phyloP scores from a whole-genome alignment of 53 echinoderm and acorn worm genomes.

The Paelopatides confundens region DNA sequence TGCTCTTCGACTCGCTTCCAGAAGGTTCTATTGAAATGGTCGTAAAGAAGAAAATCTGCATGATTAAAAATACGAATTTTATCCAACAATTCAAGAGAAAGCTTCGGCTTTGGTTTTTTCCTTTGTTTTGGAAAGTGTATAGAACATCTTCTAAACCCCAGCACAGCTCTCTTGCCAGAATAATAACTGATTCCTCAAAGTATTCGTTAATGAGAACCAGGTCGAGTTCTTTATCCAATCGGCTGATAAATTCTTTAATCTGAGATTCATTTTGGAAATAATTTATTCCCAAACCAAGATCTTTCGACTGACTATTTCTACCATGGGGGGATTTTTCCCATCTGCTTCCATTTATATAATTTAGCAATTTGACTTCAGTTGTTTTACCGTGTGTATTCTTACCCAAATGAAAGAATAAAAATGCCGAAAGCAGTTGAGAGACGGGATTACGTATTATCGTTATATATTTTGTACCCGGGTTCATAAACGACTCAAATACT shows the following conservation, averaged over 20 bases:
- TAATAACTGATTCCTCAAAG: neutral
- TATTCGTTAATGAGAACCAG: too few relatives aligned
- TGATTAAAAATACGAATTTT: neutral
- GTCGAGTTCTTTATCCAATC: too few relatives aligned
- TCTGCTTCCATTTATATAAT: neutral
- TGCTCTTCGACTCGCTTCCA: too few relatives aligned
- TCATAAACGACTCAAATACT: constrained; percentile 13
- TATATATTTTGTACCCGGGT: constrained; percentile 4
- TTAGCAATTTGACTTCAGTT: neutral
- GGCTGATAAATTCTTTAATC: neutral
- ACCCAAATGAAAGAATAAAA: neutral
- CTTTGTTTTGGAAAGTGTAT: neutral
- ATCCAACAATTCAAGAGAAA: neutral
- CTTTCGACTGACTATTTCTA: neutral
- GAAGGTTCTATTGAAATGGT: too few relatives aligned
- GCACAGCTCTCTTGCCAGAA: neutral
- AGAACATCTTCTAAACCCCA: neutral
- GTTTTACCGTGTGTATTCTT: neutral
- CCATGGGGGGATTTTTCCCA: neutral
- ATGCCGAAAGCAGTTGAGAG: neutral
- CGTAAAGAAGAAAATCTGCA: too few relatives aligned
- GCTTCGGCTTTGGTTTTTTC: neutral
- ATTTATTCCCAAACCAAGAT: neutral
- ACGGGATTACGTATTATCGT: constrained; percentile 7
- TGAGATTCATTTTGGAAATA: neutral